Conservation (phyloP, 2,797 vertebrate species). For the Pitangus sulphuratus region DNA sequence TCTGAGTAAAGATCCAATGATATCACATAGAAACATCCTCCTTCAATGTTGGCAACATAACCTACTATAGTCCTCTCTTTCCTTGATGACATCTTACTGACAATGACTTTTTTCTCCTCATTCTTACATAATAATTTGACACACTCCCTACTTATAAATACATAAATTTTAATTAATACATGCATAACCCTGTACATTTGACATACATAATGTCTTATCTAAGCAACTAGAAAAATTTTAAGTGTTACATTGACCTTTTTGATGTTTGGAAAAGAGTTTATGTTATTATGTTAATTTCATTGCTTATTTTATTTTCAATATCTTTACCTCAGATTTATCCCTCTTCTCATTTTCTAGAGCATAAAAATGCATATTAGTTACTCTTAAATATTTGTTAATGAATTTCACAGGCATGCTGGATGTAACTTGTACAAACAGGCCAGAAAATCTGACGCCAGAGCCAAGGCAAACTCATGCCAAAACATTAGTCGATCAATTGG, state of each 20-base stretch:
- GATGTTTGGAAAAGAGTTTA: neutral
- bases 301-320: neutral
- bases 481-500: conserved; percentile 58
- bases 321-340: neutral
- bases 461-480: conserved; percentile 41
- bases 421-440: neutral
- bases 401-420: conserved; percentile 37
- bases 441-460: conserved; percentile 22
- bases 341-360: neutral
- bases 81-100: neutral
- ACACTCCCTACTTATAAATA: neutral
- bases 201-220: neutral
- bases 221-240: neutral
- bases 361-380: conserved; percentile 13
- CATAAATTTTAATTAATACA: neutral
- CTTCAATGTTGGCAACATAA: neutral
- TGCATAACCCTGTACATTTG: neutral
- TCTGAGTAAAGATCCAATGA: neutral
- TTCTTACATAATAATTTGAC: neutral
- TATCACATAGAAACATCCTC: neutral
- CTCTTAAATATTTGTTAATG: conserved; percentile 48
- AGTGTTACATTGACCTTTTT: neutral
- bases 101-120: neutral
- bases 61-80: neutral
- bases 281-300: neutral